Evolutionary conservation across 2,888 invertebrate species (phyloP).

Genomic region (Epsilonema sp.): DNA sequence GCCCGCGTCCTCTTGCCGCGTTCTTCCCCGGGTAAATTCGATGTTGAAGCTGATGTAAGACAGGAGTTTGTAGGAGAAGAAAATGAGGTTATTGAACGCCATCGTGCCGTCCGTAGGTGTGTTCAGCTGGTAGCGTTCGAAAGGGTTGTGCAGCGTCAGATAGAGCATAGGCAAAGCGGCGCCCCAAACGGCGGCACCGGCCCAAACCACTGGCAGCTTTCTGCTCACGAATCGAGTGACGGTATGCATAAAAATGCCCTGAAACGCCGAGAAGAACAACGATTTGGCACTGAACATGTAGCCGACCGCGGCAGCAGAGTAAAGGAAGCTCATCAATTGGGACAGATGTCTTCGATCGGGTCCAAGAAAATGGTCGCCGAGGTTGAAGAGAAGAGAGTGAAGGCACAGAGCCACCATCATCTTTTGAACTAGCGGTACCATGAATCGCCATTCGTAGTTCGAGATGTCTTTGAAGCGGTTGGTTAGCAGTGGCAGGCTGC

Average conservation of each 20-base stretch:
- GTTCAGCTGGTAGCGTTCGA: too few species aligned
- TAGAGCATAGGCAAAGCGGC: constrained; percentile 21
- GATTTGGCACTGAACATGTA: constrained; percentile 17
- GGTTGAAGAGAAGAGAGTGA: constrained; percentile 22
- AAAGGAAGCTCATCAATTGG: constrained; percentile 8
- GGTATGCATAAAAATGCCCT: constrained; percentile 20
- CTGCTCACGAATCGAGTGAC: too few species aligned
- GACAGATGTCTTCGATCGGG: constrained; percentile 11
- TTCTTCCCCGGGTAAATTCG: constrained; percentile 12
- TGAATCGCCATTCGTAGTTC: constrained; percentile 29
- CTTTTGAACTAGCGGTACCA: constrained; percentile 18
- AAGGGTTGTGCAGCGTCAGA: constrained; percentile 19
- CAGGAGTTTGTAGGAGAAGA: constrained; percentile 29
- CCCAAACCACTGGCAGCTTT: too few species aligned
- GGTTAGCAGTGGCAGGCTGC: constrained; percentile 14
- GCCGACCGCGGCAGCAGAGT: constrained; percentile 15
- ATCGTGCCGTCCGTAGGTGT: too few species aligned
- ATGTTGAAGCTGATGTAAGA: constrained; percentile 29
- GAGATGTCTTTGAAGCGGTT: constrained; percentile 24
- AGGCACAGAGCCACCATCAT: constrained; percentile 17
- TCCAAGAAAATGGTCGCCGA: constrained; percentile 13
- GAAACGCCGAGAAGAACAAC: constrained; percentile 15
- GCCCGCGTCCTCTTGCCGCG: constrained; percentile 11
- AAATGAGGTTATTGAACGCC: constrained; percentile 27
- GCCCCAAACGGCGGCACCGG: constrained; percentile 22